These are phyloP conservation scores for Dynastes hyllus DNA, from an alignment of 2,888 invertebrate genomes.

Conservation along the genomic window DNA sequence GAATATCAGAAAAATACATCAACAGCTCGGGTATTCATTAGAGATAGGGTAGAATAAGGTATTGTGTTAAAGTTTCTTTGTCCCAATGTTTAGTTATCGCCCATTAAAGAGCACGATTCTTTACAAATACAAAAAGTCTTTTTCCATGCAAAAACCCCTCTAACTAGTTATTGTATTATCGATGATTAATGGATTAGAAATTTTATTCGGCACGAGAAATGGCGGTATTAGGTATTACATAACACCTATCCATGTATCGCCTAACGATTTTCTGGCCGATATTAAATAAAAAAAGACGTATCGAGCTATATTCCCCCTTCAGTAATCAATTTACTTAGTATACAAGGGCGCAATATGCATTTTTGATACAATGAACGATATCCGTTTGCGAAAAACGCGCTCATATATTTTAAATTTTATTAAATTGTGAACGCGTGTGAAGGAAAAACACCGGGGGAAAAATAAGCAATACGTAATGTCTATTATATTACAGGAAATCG, in stretches of 20 bases:
- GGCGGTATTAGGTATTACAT: not conserved
- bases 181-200: constrained; percentile 62
- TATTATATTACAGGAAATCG: not conserved
- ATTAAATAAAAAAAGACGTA: constrained; percentile 41
- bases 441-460: constrained; percentile 14
- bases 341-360: constrained; percentile 8
- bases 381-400: constrained; percentile 6
- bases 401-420: constrained; percentile 37
- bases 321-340: constrained; percentile 15
- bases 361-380: constrained; percentile 34
- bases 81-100: constrained; percentile 47
- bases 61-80: constrained; percentile 51
- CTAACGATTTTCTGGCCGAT: constrained; percentile 30
- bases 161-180: constrained; percentile 62
- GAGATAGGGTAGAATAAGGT: constrained; percentile 47
- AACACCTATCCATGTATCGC: not conserved
- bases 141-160: constrained; percentile 64
- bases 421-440: constrained; percentile 28
- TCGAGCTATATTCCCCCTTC: constrained; percentile 15
- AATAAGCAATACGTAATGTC: constrained; percentile 1
- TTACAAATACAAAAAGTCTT: constrained; percentile 60
- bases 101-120: constrained; percentile 55
- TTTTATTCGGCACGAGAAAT: constrained; percentile 25
- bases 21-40: constrained; percentile 49
- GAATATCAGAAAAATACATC: constrained; percentile 28